Evolutionary conservation across 2,113 vertebrate genomes (phyloP), one percentile per base, ranked within the genome.

Genomic region (Hoplias malabaricus): DNA sequence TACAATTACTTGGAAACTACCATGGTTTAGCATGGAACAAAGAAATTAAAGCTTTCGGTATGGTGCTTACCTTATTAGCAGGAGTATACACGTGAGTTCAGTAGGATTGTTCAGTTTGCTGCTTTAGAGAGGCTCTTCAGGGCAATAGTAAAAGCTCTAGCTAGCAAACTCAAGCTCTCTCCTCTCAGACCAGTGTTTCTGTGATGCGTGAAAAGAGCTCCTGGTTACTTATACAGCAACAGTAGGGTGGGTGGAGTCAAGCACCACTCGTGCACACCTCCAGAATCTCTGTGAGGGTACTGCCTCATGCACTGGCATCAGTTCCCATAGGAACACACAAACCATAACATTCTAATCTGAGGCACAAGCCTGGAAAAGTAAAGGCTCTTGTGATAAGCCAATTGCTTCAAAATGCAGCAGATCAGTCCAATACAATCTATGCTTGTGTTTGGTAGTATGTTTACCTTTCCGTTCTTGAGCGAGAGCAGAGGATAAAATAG

Each of bases 291-390:
- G 73, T 66, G 79, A 84, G 73, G 82, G 79, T 82, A 87, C 88
- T 86, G 89, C 88, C 78, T 79, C 86, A 83, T 34, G 75, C 69
- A 79, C 78, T 50, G 69, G 50, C 61, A 69, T 10, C 63, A 59
- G 90, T 91, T 92, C 83, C 90, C 88, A 90, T 89, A 88, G 92
- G 87, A 86, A 92, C 87, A 75, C 74, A 56, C 11, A 79, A 87
- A 80, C 81, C 76, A 87, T 79, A 88, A 90, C 80, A 90, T 33
- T 69, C 73, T 80, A 70, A 77, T 86, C 21, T 63, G 74, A 40
- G 77, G 71, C 80, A 69, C 68, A 73, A 23, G 67, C 46, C 67
- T 59, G 78, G 31, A 54, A 56, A 80, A 72, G 78, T 75, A 83
- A 84, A 83, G 74, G 73, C 56, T 16, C 62, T 69, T n/a, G 16